Percentiles rank a stretch among this genome's conserved stretches.
Evolutionary conservation across 1,140 invertebrate genomes (phyloP).

Genomic region (Rhagoletis pomonella): DNA sequence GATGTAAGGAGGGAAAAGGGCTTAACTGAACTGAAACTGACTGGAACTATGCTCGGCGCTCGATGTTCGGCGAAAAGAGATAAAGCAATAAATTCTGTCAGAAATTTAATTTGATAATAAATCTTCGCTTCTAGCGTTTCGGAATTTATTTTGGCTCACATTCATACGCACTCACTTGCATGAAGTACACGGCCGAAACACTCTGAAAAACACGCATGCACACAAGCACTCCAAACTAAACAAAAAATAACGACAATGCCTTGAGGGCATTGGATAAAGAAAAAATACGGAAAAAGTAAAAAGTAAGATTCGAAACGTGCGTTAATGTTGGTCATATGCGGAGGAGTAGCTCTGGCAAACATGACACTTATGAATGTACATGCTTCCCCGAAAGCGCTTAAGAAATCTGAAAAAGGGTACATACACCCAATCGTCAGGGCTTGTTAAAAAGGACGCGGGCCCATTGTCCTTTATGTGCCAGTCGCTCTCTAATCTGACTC

Average conservation of each 20-base stretch:
- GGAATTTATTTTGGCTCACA: slow-evolving; percentile 73
- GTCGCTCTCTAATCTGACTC: background rate
- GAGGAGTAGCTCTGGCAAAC: slow-evolving; percentile 67
- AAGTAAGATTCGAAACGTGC: slow-evolving; percentile 64
- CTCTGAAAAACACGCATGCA: slow-evolving; percentile 69
- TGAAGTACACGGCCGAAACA: slow-evolving; percentile 54
- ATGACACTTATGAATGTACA: slow-evolving; percentile 72
- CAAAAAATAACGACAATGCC: slow-evolving; percentile 18
- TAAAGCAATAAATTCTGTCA: slow-evolving; percentile 75
- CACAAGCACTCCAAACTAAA: slow-evolving; percentile 62
- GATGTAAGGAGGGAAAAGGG: slow-evolving; percentile 63
- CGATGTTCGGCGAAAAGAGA: slow-evolving; percentile 62
- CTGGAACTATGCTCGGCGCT: slow-evolving; percentile 69
- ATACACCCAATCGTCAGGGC: background rate
- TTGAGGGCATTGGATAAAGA: slow-evolving; percentile 1
- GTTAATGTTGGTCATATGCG: slow-evolving; percentile 65
- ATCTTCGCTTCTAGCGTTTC: slow-evolving; percentile 74
- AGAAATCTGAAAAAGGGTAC: background rate
- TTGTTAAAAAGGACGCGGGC: background rate
- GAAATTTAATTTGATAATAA: slow-evolving; percentile 75
- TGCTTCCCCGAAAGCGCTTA: slow-evolving; percentile 52
- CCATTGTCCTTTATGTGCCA: background rate
- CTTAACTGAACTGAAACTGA: slow-evolving; percentile 60
- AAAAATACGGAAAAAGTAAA: background rate
- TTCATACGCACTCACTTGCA: slow-evolving; percentile 67